Evolutionary conservation across 2,113 vertebrate species (phyloP), one percentile per base, ranked within the genome.

Genomic region (Fukomys damarensis): DNA sequence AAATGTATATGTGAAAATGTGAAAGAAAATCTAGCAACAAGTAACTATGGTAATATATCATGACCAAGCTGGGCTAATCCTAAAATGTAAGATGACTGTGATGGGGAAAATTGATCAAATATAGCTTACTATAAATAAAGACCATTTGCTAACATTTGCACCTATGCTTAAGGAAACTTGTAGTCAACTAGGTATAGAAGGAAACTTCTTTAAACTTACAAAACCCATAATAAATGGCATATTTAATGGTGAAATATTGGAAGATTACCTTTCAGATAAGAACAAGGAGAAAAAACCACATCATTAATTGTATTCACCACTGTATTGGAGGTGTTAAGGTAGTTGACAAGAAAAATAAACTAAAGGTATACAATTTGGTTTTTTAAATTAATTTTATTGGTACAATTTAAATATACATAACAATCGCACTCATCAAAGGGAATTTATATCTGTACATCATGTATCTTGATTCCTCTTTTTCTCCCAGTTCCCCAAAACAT

Each of bases 81-180:
- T 65, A 63, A 58, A 38, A 76, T 58, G 10, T 38, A 83, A 79
- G 61, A 56, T 83, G 65, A 74, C 43, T 35, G 77, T 89, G 52
- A 92, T 1, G 81, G 77, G 72, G 22, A 74, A 66, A 79, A 52
- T 28, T 8, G 22, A 76, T 82, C 38, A 70, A 41, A 82, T 38
- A 30, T 56, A 32, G 58, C 86, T 77, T 86, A 72, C 28, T 91
- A 30, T 59, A 52, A 95, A 72, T 90, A 59, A 85, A 95, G 89
- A 41, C 30, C 20, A 61, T 22, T 76, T 85, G 41, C 24, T 52
- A 95, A 95, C 83, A 46, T 80, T 82, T 13, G 38, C 17, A 46
- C 49, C 17, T 61, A 59, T 93, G 59, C 58, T 74, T 74, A 68
- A 20, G n/a, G 72, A 68, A 85, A 88, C 22, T 61, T 30, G 61